Evolutionary conservation across 2,888 invertebrate genomes (phyloP), one percentile per base, ranked within the genome.

Genomic region (Scelioninae gen. 1): DNA sequence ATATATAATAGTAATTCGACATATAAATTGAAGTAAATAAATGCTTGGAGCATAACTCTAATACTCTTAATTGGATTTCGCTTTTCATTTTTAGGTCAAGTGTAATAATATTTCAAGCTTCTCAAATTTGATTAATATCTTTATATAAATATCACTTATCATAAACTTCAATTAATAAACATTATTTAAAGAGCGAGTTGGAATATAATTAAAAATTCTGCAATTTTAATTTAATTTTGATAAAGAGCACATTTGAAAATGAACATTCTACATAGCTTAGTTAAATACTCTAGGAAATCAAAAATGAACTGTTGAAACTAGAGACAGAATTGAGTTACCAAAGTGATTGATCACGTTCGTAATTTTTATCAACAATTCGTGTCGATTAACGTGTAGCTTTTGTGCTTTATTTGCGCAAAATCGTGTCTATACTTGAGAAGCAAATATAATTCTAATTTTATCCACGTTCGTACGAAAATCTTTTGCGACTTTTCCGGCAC

Each of bases 401-500:
- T 51, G 51, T 60, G 63, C 60, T 60, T 68, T 56, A 74, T 65
- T 74, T 49, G 63, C 55, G 23, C 40, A 49, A 56, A 76, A 65
- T 75, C 65, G 62, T 10, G 47, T 71, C 78, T 65, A n/a, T n/a
- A 78, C 65, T 65, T 71, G 71, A 23, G 51, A 65, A 65, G 78
- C 65, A 71, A 78, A 78, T 65, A 78, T 65, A 60, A 72, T 79
- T 79, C 66, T 60, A 79, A 79, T 80, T 74, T 80, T 60, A 74
- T 63, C 75, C 75, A 81, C 76, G 76, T 81, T 76, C 75, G 45
- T 51, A 34, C 56, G 78, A 56, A 68, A 83, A 77, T 83, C 83
- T 83, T 76, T 79, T 63, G 72, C 81, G 78, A 84, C 75, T 85
- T 85, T 82, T 83, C 72, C 83, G 76, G 77, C 82, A 69, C 63